Conservation (phyloP, 2,888 invertebrate species). For the Vanessa cardui region DNA sequence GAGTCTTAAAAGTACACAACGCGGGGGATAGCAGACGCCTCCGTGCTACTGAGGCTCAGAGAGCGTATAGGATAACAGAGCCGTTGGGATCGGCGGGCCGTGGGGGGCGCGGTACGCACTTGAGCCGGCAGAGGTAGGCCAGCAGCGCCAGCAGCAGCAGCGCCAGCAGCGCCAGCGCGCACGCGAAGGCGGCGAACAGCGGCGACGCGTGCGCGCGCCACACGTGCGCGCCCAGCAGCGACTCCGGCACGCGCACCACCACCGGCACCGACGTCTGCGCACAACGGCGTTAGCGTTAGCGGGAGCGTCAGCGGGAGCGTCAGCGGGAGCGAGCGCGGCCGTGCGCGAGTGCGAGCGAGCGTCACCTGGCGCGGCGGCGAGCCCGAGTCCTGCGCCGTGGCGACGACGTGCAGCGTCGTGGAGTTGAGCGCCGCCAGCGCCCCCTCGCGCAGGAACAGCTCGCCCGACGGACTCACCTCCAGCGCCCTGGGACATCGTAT, state of each 20-base stretch:
- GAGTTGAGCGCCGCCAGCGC: slow-evolving; percentile 71
- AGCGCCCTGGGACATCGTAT: slow-evolving; percentile 76
- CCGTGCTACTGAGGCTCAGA: slow-evolving; percentile 47
- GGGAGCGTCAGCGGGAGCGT: background rate
- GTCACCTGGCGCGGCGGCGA: slow-evolving; percentile 89
- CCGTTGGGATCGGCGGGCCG: background rate
- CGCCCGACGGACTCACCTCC: slow-evolving; percentile 85
- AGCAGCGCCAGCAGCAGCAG: slow-evolving; percentile 89
- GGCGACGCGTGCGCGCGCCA: slow-evolving; percentile 56
- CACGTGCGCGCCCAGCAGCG: slow-evolving; percentile 68
- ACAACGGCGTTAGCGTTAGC: background rate
- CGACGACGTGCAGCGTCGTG: slow-evolving; percentile 88
- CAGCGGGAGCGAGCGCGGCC: too few relatives aligned
- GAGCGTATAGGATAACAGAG: background rate
- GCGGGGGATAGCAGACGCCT: too few relatives aligned
- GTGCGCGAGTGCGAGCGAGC: background rate
- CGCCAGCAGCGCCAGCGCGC: slow-evolving; percentile 87
- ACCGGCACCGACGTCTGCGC: slow-evolving; percentile 85
- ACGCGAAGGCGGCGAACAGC: slow-evolving; percentile 86
- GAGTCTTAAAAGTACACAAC: too few relatives aligned
- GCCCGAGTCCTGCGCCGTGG: slow-evolving; percentile 93
- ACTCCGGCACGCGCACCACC: slow-evolving; percentile 83
- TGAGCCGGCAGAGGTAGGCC: slow-evolving; percentile 85
- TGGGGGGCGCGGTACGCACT: slow-evolving; percentile 20
- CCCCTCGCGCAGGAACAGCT: slow-evolving; percentile 83